A percentile compares a stretch with the other conserved stretches of the same genome.
These are phyloP conservation scores for Drosophila insularis DNA, from an alignment of 1,140 invertebrate genomes.

Conservation along the genomic window DNA sequence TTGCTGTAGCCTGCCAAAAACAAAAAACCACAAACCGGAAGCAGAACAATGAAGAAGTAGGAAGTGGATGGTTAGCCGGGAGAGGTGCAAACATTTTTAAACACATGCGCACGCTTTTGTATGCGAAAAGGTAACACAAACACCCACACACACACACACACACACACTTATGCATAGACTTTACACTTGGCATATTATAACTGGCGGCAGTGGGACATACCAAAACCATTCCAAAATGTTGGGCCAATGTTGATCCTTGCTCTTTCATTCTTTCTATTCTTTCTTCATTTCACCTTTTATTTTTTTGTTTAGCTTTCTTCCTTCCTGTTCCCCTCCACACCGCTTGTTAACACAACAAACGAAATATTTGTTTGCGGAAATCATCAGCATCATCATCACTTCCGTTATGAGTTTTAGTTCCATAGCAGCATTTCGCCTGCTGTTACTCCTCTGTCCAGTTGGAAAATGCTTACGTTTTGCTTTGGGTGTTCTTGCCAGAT, in stretches of 20 bases:
- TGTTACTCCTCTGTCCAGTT: not conserved
- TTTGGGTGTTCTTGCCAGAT: not conserved
- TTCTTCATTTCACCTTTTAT: not conserved
- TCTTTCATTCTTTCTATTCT: not conserved
- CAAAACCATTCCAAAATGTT: constrained; percentile 36
- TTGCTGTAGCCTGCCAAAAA: constrained; percentile 35
- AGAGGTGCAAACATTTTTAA: not conserved
- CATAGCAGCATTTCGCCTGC: constrained; percentile 6
- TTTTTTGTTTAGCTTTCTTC: not conserved
- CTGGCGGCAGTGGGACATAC: constrained; percentile 44
- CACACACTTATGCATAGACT: constrained; percentile 2
- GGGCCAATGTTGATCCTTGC: constrained; percentile 48
- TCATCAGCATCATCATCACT: constrained; percentile 73
- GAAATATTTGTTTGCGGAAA: constrained; percentile 75
- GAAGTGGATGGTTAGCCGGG: not conserved
- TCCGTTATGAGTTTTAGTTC: constrained; percentile 55
- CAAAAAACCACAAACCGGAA: constrained; percentile 62
- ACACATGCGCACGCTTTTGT: constrained; percentile 40
- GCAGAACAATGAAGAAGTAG: constrained; percentile 41
- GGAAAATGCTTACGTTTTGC: constrained; percentile 8
- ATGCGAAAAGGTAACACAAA: constrained; percentile 44
- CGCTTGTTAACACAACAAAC: constrained; percentile 56
- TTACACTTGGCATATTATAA: constrained; percentile 41
- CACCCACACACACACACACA: constrained; percentile 5
- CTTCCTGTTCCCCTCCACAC: not conserved